Evolutionary conservation across 2,113 vertebrate species (phyloP).

Genomic region (Trachemys scripta): DNA sequence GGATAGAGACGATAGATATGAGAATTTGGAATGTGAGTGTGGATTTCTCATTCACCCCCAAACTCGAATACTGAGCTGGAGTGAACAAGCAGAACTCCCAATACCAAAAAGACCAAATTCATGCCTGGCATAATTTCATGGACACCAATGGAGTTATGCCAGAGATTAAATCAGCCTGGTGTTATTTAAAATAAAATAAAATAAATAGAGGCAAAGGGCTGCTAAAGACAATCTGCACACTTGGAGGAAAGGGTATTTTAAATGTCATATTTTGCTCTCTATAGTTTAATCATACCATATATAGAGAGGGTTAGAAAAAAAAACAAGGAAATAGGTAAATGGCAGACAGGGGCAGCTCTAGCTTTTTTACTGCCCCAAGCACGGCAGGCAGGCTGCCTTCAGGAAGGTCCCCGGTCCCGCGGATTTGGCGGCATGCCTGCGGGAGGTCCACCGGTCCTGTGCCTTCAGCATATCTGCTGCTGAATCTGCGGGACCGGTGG

Average conservation of each 20-base stretch:
- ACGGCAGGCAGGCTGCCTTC: no score
- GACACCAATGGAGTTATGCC: neutral
- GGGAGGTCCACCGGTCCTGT: no score
- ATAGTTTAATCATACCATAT: neutral
- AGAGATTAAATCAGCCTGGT: neutral
- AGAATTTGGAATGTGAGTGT: neutral
- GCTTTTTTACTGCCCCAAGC: no score
- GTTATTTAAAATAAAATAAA: neutral
- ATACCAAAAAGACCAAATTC: neutral
- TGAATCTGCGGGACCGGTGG: no score
- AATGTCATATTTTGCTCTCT: neutral
- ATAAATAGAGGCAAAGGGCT: neutral
- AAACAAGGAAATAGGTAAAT: neutral
- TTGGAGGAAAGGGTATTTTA: neutral
- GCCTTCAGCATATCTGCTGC: no score
- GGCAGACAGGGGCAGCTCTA: no score
- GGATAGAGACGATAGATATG: neutral
- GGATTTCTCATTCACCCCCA: neutral
- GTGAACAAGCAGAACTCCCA: neutral
- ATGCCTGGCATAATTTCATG: neutral
- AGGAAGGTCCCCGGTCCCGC: no score
- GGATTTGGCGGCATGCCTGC: no score
- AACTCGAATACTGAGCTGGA: neutral
- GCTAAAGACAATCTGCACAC: neutral
- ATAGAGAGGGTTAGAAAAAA: neutral